Conservation (phyloP, 2,888 invertebrate genomes). For the Spodoptera picta region DNA sequence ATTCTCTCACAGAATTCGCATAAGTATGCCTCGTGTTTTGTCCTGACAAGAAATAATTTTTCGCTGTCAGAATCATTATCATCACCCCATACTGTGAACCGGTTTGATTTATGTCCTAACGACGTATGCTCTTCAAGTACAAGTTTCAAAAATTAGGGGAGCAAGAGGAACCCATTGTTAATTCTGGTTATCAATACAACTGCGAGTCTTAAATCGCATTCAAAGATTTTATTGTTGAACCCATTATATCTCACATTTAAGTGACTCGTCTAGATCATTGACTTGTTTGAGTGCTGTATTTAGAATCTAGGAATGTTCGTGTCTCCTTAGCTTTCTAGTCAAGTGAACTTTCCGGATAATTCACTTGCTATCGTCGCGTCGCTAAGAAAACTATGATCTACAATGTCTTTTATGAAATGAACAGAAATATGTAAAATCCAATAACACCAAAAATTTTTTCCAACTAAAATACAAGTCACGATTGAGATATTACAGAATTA, state of each 20-base stretch:
- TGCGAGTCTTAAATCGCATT: constrained; percentile 2
- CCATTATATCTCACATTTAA: constrained; percentile 17
- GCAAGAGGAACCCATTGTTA: constrained; percentile 14
- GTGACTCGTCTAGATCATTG: constrained; percentile 19
- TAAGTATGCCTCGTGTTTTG: constrained; percentile 25
- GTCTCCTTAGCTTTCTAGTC: too few relatives aligned
- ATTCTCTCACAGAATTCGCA: constrained; percentile 37
- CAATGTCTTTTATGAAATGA: too few relatives aligned
- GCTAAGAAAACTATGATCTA: too few relatives aligned
- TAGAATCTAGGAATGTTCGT: too few relatives aligned
- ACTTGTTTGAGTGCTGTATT: constrained; percentile 18
- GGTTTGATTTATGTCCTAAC: constrained; percentile 51
- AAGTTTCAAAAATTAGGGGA: constrained; percentile 31
- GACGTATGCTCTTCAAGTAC: constrained; percentile 39
- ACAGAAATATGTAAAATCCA: too few relatives aligned
- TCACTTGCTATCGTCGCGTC: too few relatives aligned
- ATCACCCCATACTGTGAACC: constrained; percentile 58
- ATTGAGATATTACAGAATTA: too few relatives aligned
- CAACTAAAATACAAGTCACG: too few relatives aligned
- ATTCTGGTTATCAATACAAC: constrained; percentile 11
- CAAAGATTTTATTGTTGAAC: constrained; percentile 10
- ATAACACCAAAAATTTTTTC: too few relatives aligned
- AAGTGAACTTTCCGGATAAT: too few relatives aligned
- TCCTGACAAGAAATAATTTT: constrained; percentile 31
- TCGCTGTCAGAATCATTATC: constrained; percentile 42